Evolutionary conservation across 2,888 invertebrate genomes (phyloP).

Genomic region (Agrochola circellaris): DNA sequence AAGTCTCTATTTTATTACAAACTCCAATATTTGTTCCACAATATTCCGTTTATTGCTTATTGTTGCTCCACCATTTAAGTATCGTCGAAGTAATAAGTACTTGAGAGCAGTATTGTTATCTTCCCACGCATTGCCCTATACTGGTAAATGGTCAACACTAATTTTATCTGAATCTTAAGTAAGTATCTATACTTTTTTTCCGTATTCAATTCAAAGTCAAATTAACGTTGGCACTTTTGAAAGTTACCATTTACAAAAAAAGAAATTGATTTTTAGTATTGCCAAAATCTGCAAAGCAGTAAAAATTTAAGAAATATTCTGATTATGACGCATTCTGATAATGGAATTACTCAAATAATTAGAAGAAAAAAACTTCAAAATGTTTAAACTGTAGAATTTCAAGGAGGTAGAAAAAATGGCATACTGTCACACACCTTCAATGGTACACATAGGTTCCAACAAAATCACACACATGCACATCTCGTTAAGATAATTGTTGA

Average conservation of each 20-base stretch:
- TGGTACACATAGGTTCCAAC: neutral
- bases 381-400: too few species aligned
- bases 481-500: conserved; percentile 44
- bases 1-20: neutral
- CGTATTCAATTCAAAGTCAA: too few species aligned
- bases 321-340: neutral
- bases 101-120: conserved; percentile 42
- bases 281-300: neutral
- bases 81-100: conserved; percentile 12
- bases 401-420: neutral
- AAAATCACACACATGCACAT: conserved; percentile 1
- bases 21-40: neutral
- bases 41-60: conserved; percentile 24
- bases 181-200: neutral
- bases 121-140: conserved; percentile 23
- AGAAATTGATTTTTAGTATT: neutral
- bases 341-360: neutral
- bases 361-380: neutral
- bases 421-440: neutral
- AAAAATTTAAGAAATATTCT: neutral
- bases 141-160: conserved; percentile 14
- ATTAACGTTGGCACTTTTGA: too few species aligned
- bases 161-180: conserved; percentile 19
- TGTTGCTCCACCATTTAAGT: conserved; percentile 33
- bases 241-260: too few species aligned